Conservation (phyloP, 92 coral and sea anemone species). For the Umimayanthus kanabou region DNA sequence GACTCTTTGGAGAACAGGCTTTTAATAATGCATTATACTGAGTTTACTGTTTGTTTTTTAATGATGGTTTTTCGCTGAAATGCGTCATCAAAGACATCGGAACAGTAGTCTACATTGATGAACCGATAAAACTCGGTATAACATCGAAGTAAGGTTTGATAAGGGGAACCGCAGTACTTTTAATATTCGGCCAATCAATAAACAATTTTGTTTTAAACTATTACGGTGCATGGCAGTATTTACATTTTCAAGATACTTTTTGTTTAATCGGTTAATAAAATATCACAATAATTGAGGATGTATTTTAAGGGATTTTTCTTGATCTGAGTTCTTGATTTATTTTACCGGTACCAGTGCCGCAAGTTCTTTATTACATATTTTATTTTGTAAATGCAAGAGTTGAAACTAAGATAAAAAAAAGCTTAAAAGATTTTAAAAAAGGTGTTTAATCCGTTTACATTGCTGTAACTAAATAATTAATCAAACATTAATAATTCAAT, state of each 20-base stretch:
- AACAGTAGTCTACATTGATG: background rate
- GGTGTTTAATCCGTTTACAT: background rate
- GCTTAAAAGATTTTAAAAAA: background rate
- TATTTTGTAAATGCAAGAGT: background rate
- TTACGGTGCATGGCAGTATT: background rate
- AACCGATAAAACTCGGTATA: no score
- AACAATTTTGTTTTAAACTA: no score
- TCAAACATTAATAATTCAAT: background rate
- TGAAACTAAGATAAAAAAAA: background rate
- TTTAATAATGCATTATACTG: no score
- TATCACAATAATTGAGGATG: background rate
- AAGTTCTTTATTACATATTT: background rate
- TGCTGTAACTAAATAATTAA: background rate
- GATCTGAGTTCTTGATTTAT: no score
- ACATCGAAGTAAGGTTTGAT: background rate
- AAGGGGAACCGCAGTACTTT: background rate
- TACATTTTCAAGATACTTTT: background rate
- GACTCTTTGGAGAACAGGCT: background rate
- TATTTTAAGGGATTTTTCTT: no score
- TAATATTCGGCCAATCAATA: background rate
- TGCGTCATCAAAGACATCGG: background rate
- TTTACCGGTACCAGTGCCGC: background rate
- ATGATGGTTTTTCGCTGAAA: background rate
- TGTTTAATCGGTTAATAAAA: background rate
- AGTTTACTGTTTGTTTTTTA: background rate